Evolutionary conservation across 2,888 invertebrate genomes (phyloP).

Genomic region (Salpingus planirostris): DNA sequence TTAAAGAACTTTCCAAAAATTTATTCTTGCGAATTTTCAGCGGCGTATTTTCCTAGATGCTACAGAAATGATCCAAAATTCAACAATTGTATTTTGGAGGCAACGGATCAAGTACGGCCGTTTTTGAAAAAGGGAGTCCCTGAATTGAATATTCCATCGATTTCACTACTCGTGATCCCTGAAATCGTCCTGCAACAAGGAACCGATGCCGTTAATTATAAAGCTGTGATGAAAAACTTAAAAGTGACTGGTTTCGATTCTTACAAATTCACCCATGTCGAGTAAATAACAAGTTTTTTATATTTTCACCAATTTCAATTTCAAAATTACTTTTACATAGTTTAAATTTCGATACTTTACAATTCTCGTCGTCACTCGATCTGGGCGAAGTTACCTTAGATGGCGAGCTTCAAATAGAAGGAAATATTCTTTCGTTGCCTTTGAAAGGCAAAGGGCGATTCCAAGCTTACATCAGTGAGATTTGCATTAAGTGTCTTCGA

Average conservation of each 20-base stretch:
- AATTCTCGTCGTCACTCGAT: too few species aligned
- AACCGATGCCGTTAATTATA: conserved; percentile 6
- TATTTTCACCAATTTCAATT: too few species aligned
- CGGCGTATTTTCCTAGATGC: conserved; percentile 38
- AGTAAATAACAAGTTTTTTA: too few species aligned
- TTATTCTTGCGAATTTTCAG: too few species aligned
- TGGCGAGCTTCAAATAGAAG: too few species aligned
- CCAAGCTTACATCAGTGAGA: neutral
- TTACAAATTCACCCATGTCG: too few species aligned
- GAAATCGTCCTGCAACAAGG: conserved; percentile 22
- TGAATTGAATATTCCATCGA: conserved; percentile 37
- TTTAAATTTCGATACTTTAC: too few species aligned
- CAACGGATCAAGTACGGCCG: conserved; percentile 36
- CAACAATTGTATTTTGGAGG: conserved; percentile 38
- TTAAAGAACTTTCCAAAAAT: too few species aligned
- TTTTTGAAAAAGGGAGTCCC: conserved; percentile 38
- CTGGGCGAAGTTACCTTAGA: too few species aligned
- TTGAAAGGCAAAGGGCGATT: neutral
- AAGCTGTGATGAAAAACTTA: conserved; percentile 6
- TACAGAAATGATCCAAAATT: conserved; percentile 38
- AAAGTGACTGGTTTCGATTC: conserved; percentile 7
- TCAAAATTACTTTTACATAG: too few species aligned
- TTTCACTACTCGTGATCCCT: conserved; percentile 39
- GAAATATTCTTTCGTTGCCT: neutral
- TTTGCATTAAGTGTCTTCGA: too few species aligned